A percentile compares a stretch with the other conserved stretches of the same genome.
These are phyloP conservation scores for Falco naumanni DNA, from an alignment of 2,797 vertebrate genomes.

Conservation along the genomic window DNA sequence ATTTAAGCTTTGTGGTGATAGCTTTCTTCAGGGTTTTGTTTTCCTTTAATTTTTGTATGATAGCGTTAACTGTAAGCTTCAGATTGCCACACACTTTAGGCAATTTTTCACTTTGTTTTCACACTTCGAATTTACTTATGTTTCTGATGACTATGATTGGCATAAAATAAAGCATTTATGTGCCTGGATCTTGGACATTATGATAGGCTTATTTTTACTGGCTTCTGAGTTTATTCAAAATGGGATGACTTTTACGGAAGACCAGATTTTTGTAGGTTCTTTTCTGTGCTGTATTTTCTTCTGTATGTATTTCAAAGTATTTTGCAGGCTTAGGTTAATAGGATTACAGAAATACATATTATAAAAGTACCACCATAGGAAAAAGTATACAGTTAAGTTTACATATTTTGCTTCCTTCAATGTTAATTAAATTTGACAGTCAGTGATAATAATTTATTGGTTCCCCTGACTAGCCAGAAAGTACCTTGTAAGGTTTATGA, in stretches of 20 bases:
- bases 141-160: not conserved
- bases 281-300: not conserved
- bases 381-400: not conserved
- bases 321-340: conserved; percentile 6
- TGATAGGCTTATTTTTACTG: not conserved
- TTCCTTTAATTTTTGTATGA: not conserved
- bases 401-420: not conserved
- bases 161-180: not conserved
- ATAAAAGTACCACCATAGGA: not conserved
- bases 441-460: not conserved
- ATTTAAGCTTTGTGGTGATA: not conserved
- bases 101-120: not conserved
- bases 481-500: not conserved
- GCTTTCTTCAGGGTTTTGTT: not conserved
- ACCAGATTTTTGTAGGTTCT: not conserved
- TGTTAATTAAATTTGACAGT: conserved; percentile 8
- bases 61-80: not conserved
- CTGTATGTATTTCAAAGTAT: not conserved
- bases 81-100: not conserved
- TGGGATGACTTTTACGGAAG: not conserved
- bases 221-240: conserved; percentile 9
- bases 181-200: not conserved
- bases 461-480: not conserved
- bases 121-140: not conserved
- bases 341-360: not conserved